Evolutionary conservation across 2,797 vertebrate genomes (phyloP).

Genomic region (Meda fulgida): DNA sequence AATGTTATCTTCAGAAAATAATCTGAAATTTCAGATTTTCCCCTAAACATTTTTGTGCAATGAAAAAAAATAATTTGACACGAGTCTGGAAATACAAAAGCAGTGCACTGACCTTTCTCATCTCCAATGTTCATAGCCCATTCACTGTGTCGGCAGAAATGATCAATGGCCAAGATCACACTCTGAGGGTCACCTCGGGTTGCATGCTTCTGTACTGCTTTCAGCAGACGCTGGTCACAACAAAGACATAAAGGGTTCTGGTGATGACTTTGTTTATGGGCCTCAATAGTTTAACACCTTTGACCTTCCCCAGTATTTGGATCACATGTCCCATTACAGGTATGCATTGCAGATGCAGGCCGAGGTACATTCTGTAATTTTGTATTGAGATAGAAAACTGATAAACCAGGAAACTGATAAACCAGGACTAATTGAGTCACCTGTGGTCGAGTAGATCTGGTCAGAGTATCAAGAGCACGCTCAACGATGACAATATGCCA

Average conservation of each 20-base stretch:
- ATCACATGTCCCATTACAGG: not conserved
- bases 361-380: not conserved
- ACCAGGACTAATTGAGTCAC: constrained; percentile 54
- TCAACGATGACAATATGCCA: constrained; percentile 76
- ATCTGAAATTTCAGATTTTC: not conserved
- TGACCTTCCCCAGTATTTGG: not conserved
- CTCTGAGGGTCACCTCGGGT: constrained; percentile 77
- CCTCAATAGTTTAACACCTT: not conserved
- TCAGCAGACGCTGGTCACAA: constrained; percentile 72
- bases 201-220: constrained; percentile 75
- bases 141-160: constrained; percentile 80
- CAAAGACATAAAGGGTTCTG: constrained; percentile 6
- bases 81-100: not conserved
- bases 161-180: constrained; percentile 78
- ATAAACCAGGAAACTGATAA: not conserved
- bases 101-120: constrained; percentile 76
- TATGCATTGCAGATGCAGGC: not conserved
- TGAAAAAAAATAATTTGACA: not conserved
- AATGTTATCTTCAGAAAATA: not conserved
- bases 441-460: constrained; percentile 76
- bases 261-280: not conserved
- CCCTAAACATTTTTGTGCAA: not conserved
- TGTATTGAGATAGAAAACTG: not conserved
- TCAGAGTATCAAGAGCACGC: constrained; percentile 69
- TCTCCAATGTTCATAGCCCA: constrained; percentile 86